Evolutionary conservation across 2,797 vertebrate species (phyloP).

Genomic region (Diplodus puntazzo): DNA sequence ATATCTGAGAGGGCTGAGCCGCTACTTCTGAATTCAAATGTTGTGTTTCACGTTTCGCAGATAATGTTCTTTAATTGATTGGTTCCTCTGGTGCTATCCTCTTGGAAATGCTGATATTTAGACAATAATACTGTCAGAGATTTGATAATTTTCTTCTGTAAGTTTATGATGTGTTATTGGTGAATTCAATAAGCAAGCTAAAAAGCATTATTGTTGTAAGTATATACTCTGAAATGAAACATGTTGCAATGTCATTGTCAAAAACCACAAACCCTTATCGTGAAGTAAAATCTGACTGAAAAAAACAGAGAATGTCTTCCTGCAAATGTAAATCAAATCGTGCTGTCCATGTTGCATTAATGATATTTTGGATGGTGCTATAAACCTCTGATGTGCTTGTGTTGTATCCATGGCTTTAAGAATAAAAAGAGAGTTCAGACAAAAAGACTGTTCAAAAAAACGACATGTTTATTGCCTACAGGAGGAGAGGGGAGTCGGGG

Average conservation of each 20-base stretch:
- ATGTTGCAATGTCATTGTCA: not conserved
- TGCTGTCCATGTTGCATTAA: not conserved
- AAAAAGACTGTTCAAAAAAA: slow-evolving; percentile 25
- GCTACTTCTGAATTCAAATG: not conserved
- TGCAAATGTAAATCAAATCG: not conserved
- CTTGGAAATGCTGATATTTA: not conserved
- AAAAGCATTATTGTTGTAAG: not conserved
- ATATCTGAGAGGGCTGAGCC: not conserved
- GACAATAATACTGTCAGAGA: not conserved
- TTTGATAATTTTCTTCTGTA: too few relatives aligned
- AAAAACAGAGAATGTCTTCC: not conserved
- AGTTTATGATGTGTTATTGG: too few relatives aligned
- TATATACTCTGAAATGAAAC: not conserved
- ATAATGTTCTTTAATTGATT: not conserved
- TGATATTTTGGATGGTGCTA: not conserved
- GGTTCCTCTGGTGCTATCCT: not conserved
- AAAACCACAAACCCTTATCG: not conserved
- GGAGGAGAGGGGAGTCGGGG: slow-evolving; percentile 10
- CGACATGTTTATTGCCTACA: slow-evolving; percentile 64
- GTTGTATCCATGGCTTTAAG: not conserved
- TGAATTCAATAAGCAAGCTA: not conserved
- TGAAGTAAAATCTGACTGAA: not conserved
- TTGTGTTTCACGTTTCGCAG: not conserved
- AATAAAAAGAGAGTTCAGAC: slow-evolving; percentile 46
- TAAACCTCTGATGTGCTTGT: not conserved